Base-by-base conservation (phyloP, 2,113 vertebrate genomes). In the Sakesphorus luctuosus region DNA sequence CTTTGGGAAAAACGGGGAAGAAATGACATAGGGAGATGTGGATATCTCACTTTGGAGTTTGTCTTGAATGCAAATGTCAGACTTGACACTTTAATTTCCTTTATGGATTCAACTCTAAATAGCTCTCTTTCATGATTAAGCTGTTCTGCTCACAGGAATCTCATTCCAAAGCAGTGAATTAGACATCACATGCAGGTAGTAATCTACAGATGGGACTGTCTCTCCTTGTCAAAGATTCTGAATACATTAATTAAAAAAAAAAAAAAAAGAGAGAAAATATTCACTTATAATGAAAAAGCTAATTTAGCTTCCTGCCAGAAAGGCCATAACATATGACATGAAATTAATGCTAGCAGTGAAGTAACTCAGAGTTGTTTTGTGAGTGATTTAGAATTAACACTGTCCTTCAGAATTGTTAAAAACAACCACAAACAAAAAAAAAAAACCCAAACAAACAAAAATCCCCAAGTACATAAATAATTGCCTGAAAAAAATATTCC, bases 301-400 rank as follows among this genome's bases (percentile, higher is more conserved):
- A 92, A 72, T 88, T 96, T 78, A 87, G 47, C 61, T 78, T 85
- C 53, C 62, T 92, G 82, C 52, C 82, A 94, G 66, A 59, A 89
- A 93, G 11, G 19, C 65, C 35, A 56, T 89, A 91, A 75, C 38
- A 38, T 35, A 52, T 46, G 26, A 93, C 33, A n/a, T 33, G 23
- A 84, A 74, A 84, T 91, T 87, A 89, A 84, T 84, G 18, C 31
- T 56, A 74, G 35, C 4, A 79, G 23, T 40, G 58, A 85, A 82
- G 28, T 18, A 49, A 76, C 17, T 68, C 82, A 23, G 3, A 43
- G 29, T 18, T 75, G 44, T 2, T 79, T 89, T 69, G 13, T 68
- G 61, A 61, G 8, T 76, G 61, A 72, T 61, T 82, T 61, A 56
- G 47, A 84, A 78, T 67, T 71, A 67, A 50, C 18, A 47, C 5